A percentile compares a stretch with the other conserved stretches of the same genome.
Conservation (phyloP, 1,140 invertebrate species). For the Yoshiicerus persimilis region DNA sequence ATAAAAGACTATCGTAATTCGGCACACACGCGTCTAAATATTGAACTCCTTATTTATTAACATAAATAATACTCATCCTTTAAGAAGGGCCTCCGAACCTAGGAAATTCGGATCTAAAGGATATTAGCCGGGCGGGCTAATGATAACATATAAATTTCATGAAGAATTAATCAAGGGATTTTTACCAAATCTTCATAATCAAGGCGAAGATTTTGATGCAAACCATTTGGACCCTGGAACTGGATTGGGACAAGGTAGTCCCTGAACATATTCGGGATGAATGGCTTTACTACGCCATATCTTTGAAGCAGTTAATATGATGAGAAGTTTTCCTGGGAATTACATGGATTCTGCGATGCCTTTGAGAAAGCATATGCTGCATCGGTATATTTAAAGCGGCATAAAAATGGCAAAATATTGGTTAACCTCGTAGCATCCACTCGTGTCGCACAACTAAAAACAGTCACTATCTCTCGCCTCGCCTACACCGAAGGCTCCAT, state of each 20-base stretch:
- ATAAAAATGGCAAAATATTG: too few relatives aligned
- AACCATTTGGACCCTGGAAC: slow-evolving; percentile 26
- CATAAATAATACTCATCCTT: too few relatives aligned
- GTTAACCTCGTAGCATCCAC: background rate
- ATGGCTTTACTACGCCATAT: background rate
- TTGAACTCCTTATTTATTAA: too few relatives aligned
- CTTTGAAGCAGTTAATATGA: background rate
- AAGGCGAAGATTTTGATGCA: slow-evolving; percentile 41
- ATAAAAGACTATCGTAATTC: too few relatives aligned
- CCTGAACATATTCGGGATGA: background rate
- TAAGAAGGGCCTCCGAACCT: too few relatives aligned
- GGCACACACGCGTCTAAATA: too few relatives aligned
- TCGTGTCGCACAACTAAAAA: background rate
- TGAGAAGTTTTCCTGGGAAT: background rate
- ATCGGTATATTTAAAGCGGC: background rate
- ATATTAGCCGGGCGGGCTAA: too few relatives aligned
- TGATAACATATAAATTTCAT: too few relatives aligned
- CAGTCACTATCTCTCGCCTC: background rate
- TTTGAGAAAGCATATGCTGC: background rate
- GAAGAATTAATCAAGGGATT: too few relatives aligned
- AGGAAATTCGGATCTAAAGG: too few relatives aligned
- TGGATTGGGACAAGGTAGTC: slow-evolving; percentile 37
- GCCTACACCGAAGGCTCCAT: background rate
- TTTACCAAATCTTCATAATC: too few relatives aligned
- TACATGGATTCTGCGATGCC: background rate